Evolutionary conservation across 2,113 vertebrate species (phyloP), one percentile per base, ranked within the genome.

Genomic region (Heptranchias perlo): DNA sequence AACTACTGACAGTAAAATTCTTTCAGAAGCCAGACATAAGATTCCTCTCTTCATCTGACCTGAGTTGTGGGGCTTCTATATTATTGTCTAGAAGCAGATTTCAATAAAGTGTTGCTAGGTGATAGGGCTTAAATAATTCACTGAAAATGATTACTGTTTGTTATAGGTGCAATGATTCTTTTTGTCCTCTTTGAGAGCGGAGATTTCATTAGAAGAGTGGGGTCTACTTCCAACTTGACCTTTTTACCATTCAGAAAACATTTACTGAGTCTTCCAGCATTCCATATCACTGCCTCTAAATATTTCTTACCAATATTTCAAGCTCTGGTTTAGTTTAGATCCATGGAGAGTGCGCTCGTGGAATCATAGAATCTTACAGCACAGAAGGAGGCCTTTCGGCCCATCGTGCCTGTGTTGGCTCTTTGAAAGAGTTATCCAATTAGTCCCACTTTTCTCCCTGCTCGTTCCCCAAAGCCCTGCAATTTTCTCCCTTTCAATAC

Each of bases 61-160:
- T 73, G 94, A 35, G 64, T 69, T 69, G 25, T 16, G 44, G 39
- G 94, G 64, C 25, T 95, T 49, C 94, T 67, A 69, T 95, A 67
- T 95, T 69, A 95, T 95, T 69, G 94, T 95, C 94, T 73, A 16
- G 39, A 44, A 94, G 23, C 47, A 95, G 44, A 69, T 95, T 95
- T 95, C 65, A 1, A 69, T 69, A 18, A 93, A 62, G 89, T 64
- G 89, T 93, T 93, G 89, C 89, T 93, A 93, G 89, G 89, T 23
- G n/a, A 93, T 93, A 82, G 64, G 52, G 47, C 8, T 28, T 49
- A 47, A 95, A 69, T 31, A 95, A 95, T 95, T 95, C 65, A 39
- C 64, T 73, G 44, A 49, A 69, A 95, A 95, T 73, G 94, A 95
- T 95, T 69, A 35, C 94, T 95, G 44, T 93, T 93, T 93, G 89